Percentiles rank a stretch among this genome's conserved stretches.
Conservation (phyloP, 2,113 vertebrate species). For the Hippocampus comes region DNA sequence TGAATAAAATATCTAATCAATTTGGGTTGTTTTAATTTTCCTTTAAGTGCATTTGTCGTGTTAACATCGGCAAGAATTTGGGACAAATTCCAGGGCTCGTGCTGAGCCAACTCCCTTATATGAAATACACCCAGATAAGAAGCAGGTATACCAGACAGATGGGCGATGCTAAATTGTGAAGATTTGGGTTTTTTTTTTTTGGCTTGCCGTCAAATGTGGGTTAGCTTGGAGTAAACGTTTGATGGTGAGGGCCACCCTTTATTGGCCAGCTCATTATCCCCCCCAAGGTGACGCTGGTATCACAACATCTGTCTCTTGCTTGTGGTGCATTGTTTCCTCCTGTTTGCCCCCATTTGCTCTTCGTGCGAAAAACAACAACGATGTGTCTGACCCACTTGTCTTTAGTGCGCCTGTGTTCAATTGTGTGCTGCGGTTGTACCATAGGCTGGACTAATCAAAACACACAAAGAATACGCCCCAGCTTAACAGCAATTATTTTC, state of each 20-base stretch:
- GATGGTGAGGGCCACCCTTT: background rate
- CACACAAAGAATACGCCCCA: constrained; percentile 48
- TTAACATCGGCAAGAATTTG: too few relatives aligned
- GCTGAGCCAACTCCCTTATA: too few relatives aligned
- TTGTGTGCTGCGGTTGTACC: constrained; percentile 49
- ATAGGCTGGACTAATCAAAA: constrained; percentile 56
- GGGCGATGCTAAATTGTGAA: too few relatives aligned
- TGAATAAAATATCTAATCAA: too few relatives aligned
- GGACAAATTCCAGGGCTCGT: too few relatives aligned
- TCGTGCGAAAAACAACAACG: constrained; percentile 40
- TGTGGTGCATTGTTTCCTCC: constrained; percentile 34
- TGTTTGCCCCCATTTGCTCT: constrained; percentile 51
- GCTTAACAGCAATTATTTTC: constrained; percentile 37
- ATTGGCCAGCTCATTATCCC: constrained; percentile 45
- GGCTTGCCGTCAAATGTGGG: too few relatives aligned
- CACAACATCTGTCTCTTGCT: constrained; percentile 48
- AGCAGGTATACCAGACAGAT: too few relatives aligned
- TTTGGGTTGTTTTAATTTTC: too few relatives aligned
- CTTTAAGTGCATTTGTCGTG: too few relatives aligned
- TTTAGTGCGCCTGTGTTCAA: constrained; percentile 49
- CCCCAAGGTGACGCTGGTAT: constrained; percentile 23
- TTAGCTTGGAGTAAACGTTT: background rate
- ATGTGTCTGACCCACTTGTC: constrained; percentile 71
- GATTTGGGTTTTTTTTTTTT: too few relatives aligned
- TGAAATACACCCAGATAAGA: too few relatives aligned